Percentiles rank a stretch among this genome's conserved stretches.
Conservation (phyloP, 2,888 invertebrate genomes). For the Sisyra terminalis region DNA sequence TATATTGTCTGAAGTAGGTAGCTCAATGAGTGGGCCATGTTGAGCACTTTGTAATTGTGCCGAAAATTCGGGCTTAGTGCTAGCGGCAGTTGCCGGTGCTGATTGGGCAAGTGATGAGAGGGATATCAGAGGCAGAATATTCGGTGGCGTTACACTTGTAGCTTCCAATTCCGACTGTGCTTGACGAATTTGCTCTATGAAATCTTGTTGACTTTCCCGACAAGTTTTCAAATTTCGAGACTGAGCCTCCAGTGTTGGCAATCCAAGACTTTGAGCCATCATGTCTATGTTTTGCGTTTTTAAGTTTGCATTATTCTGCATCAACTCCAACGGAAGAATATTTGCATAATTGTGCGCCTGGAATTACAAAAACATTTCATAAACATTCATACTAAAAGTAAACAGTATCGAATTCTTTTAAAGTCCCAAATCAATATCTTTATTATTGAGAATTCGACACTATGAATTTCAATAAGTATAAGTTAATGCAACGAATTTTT, state of each 20-base stretch:
- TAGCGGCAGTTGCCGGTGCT: not conserved
- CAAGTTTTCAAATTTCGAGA: not conserved
- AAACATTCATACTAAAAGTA: no score
- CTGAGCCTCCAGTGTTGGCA: not conserved
- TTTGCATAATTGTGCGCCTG: conserved; percentile 6
- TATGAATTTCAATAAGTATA: no score
- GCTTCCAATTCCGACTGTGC: conserved; percentile 3
- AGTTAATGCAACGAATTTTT: no score
- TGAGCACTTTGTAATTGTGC: not conserved
- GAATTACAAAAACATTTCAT: no score
- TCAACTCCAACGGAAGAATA: conserved; percentile 5
- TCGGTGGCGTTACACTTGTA: not conserved
- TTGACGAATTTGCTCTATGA: conserved; percentile 4
- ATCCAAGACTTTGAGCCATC: not conserved
- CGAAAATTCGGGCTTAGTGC: not conserved
- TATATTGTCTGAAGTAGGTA: conserved; percentile 25
- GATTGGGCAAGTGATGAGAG: not conserved
- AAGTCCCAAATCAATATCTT: no score
- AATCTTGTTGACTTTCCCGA: conserved; percentile 3
- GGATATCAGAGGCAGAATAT: not conserved
- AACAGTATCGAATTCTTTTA: no score
- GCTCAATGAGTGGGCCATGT: conserved; percentile 11
- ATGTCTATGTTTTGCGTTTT: not conserved
- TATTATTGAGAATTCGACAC: no score
- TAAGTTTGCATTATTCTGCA: not conserved